Evolutionary conservation across 2,888 invertebrate genomes (phyloP), one percentile per base, ranked within the genome.

Genomic region (Stegophylla sp.): DNA sequence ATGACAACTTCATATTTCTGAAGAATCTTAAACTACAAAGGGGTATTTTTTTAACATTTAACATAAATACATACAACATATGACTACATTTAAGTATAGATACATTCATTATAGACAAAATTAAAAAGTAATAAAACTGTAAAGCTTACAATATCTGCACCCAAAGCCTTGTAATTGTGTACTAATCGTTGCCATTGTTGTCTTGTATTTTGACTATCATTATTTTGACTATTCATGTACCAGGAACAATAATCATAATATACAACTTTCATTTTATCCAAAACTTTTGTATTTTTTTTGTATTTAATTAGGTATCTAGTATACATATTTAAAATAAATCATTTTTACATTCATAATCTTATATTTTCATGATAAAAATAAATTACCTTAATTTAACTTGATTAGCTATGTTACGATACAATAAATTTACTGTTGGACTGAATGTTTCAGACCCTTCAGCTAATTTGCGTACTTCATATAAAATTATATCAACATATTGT

Each of bases 371-470:
- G 15, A 26, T 4, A 12, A 3, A 48, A 53, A 0, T 17, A 34
- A 20, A 48, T 28, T 86, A 89, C 88, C 90, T 89, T 15, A 89
- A 87, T 85, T 91, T 91, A 0, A 94, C 92, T 86, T 90, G 90
- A 9, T 87, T 86, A 4, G 95, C 95, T 7, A 95, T 86, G 41
- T 91, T 89, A 82, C 89, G 87, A 84, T 92, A 91, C 72, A 95
- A 86, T 82, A 89, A 86, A 72, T 88, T 88, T 1, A 92, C 89
- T 0, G 92, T 90, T 0, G 92, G 92, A 86, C 94, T 94, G 86
- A 91, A 94, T 0, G 92, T 91, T 86, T 94, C 94, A 0, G 94
- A 94, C 9, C 93, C 93, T 84, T 92, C 91, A 0, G 92, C 92
- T 15, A 94, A 85, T 84, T 89, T 91, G 84, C 89, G 90, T 10